Evolutionary conservation across 2,113 vertebrate genomes (phyloP), one percentile per base, ranked within the genome.

Genomic region (Fukomys damarensis): DNA sequence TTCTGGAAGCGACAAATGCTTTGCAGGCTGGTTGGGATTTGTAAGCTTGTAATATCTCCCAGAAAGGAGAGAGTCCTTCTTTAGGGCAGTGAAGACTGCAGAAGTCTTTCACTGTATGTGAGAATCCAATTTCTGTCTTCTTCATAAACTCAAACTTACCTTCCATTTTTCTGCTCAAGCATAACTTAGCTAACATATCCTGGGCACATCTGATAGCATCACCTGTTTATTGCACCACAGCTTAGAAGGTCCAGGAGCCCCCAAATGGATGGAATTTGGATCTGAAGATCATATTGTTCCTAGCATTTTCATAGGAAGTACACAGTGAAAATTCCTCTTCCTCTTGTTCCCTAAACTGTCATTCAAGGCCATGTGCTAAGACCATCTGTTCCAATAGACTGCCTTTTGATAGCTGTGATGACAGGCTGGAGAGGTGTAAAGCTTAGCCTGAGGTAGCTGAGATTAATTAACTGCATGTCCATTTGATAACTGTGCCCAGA

Each of bases 401-500:
- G 20, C 85, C 32, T 43, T 86, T 87, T 96, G 91, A 89, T 81
- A 66, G 28, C 95, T 93, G 89, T 68, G 56, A 95, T 81, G 66
- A 61, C 35, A 84, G 86, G 28, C 59, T 96, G 65, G 32, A 94
- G 59, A 91, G 74, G 63, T 41, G 28, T 11, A 86, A 41, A 89
- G 26, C 56, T 43, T 32, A 93, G 93, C 72, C 74, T 46, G 59
- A 96, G 81, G 56, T 94, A 79, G 43, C 52, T 92, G 43, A 82
- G 83, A 91, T 93, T 66, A 96, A 93, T 95, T 86, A 93, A 84
- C 41, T 87, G 72, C 79, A 54, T 91, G 79, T 82, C 56, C 63
- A 89, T 89, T 92, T 96, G 86, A 89, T 86, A 97, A 85, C 68
- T 77, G 24, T 86, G 58, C 46, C 83, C 83, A 95, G 88, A 95